Evolutionary conservation across 92 coral and sea anemone species (phyloP).

Genomic region (Paramuricea clavata): DNA sequence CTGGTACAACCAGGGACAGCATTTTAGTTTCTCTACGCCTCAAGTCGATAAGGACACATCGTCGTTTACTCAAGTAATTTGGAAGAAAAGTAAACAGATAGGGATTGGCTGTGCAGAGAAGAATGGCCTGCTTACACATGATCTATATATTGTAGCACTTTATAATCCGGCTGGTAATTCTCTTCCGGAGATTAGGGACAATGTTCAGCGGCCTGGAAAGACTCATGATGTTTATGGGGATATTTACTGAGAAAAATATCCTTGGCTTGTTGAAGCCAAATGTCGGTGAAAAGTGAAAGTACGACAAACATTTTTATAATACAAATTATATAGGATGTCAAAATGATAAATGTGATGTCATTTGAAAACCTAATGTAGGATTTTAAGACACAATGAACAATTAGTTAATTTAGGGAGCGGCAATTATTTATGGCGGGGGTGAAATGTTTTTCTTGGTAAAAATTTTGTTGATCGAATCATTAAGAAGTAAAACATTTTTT

Average conservation of each 20-base stretch:
- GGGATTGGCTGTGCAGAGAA: slow-evolving; percentile 99
- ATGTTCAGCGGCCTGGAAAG: slow-evolving; percentile 82
- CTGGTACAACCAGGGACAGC: slow-evolving; percentile 90
- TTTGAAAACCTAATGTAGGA: too few relatives aligned
- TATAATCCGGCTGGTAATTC: slow-evolving; percentile 94
- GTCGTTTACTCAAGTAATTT: slow-evolving; percentile 93
- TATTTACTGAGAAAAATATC: neutral
- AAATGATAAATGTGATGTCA: too few relatives aligned
- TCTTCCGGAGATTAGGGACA: slow-evolving; percentile 78
- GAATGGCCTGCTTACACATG: slow-evolving; percentile 90
- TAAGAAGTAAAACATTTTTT: too few relatives aligned
- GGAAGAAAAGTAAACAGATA: slow-evolving; percentile 88
- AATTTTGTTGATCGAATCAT: too few relatives aligned
- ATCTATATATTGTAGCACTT: slow-evolving; percentile 89
- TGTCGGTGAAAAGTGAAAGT: neutral
- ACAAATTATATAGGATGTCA: too few relatives aligned
- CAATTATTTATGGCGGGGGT: too few relatives aligned
- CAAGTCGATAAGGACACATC: slow-evolving; percentile 90
- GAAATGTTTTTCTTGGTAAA: too few relatives aligned
- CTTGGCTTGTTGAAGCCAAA: neutral
- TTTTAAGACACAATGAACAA: too few relatives aligned
- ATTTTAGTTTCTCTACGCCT: slow-evolving; percentile 91
- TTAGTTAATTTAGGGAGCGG: too few relatives aligned
- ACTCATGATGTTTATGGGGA: slow-evolving; percentile 81
- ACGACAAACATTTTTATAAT: too few relatives aligned